Base-by-base conservation (phyloP, 2,888 invertebrate genomes). In the Hydrotaea diabolus region DNA sequence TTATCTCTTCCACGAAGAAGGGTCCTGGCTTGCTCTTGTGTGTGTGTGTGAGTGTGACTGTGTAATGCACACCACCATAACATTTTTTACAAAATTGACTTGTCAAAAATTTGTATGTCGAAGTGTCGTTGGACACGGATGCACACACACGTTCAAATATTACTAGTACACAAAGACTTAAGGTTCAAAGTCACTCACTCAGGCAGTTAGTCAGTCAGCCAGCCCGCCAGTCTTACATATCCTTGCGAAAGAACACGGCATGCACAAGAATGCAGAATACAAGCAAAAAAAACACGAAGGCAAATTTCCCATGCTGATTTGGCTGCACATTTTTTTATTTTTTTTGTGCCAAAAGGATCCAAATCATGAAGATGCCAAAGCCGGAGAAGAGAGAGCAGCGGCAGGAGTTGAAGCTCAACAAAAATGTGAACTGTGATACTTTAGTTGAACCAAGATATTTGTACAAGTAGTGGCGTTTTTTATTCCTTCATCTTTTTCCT, bases 221-320 rank as follows among this genome's bases (percentile, higher is more conserved):
- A 31, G 31, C 31, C 3, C 2, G 7, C 31, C 31, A 31, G 31
- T 7, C 31, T 8, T 39, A 39, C 39, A 39, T 1, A 39, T 39
- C 9, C 39, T 9, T 39, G 7, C 1, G 7, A 39, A 39, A 4
- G 39, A 39, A 39, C 39, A 39, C 39, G 1, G 39, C 4, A 39
- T 8, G 39, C 13, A 39, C 13, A 39, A 13, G 39, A 13, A 39
- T 39, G 39, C 39, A 31, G 31, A 4, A 31, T n/a, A 31, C 31
- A 72, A 81, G n/a, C 73, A 76, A 66, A 7, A 7, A 46, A 69
- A 62, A n/a, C 5, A 31, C 17, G 73, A 80, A 84, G 31, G 31
- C 2, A 31, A 2, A 84, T 80, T 79, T 85, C 85, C 85, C 85
- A 79, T 79, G 85, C 53, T 85, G 85, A 82, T 82, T 82, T 77